Conservation (phyloP, 2,797 vertebrate genomes). For the Melanotaenia pygmaea region DNA sequence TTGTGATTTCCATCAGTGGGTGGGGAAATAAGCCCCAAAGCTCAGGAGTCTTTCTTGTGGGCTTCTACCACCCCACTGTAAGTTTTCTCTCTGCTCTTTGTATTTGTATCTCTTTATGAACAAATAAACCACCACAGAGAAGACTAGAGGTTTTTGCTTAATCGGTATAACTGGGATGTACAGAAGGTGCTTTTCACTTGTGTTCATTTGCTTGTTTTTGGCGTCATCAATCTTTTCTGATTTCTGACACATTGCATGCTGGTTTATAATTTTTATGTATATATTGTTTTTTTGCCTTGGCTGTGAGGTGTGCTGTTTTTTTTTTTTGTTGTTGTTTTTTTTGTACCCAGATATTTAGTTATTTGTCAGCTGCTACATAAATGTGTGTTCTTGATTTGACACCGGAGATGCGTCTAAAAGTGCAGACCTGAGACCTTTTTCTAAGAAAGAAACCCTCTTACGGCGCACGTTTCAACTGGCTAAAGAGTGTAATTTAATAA, state of each 20-base stretch:
- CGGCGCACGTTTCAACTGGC: too few species aligned
- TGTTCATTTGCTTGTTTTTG: constrained; percentile 23
- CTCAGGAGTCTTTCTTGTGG: constrained; percentile 25
- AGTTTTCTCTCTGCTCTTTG: constrained; percentile 22
- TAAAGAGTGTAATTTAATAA: too few species aligned
- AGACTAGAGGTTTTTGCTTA: constrained; percentile 20
- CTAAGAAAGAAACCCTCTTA: too few species aligned
- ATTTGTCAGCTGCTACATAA: neutral
- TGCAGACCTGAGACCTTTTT: too few species aligned
- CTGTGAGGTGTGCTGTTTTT: too few species aligned
- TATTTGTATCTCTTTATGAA: constrained; percentile 52
- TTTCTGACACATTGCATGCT: neutral
- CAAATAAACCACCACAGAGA: constrained; percentile 46
- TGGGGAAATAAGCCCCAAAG: constrained; percentile 31
- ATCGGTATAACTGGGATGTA: constrained; percentile 35
- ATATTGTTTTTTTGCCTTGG: too few species aligned
- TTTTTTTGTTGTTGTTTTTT: too few species aligned
- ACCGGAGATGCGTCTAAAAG: neutral
- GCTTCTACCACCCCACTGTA: constrained; percentile 16
- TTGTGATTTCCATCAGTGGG: constrained; percentile 42
- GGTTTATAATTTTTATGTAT: neutral
- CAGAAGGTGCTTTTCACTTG: constrained; percentile 7
- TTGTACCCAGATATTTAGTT: too few species aligned
- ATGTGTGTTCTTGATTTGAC: neutral
- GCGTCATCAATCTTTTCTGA: neutral